These are phyloP conservation scores for Troides helena DNA, from an alignment of 2,888 invertebrate species.

Conservation along the genomic window DNA sequence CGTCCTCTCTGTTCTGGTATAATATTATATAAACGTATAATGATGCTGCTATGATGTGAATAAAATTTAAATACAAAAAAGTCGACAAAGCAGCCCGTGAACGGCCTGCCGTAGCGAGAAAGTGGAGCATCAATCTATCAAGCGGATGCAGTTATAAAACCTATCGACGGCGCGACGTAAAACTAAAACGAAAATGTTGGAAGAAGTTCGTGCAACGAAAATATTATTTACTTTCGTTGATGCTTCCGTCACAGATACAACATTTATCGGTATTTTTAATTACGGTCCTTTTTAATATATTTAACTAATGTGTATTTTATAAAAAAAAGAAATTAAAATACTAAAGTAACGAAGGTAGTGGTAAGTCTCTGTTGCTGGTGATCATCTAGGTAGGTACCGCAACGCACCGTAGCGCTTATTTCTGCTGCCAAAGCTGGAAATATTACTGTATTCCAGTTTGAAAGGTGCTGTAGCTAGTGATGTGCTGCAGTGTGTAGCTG, in stretches of 20 bases:
- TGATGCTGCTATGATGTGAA: constrained; percentile 9
- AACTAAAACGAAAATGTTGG: constrained; percentile 16
- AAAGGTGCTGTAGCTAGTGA: no score
- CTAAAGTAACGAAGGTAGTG: no score
- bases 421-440: no score
- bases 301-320: no score
- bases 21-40: constrained; percentile 4
- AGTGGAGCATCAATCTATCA: constrained; percentile 28
- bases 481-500: no score
- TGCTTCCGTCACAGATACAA: background rate
- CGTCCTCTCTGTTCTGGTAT: background rate
- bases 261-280: background rate
- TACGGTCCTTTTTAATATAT: background rate
- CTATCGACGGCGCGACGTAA: constrained; percentile 13
- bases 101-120: constrained; percentile 8
- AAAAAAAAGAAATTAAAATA: no score
- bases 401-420: no score
- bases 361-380: no score
- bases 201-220: constrained; percentile 12
- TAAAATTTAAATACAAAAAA: constrained; percentile 22
- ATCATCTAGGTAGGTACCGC: no score
- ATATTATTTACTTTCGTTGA: constrained; percentile 10
- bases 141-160: constrained; percentile 25
- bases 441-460: no score
- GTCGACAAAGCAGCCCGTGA: constrained; percentile 10